Base-by-base conservation (phyloP, 2,797 vertebrate genomes). In the Acipenser oxyrinchus region DNA sequence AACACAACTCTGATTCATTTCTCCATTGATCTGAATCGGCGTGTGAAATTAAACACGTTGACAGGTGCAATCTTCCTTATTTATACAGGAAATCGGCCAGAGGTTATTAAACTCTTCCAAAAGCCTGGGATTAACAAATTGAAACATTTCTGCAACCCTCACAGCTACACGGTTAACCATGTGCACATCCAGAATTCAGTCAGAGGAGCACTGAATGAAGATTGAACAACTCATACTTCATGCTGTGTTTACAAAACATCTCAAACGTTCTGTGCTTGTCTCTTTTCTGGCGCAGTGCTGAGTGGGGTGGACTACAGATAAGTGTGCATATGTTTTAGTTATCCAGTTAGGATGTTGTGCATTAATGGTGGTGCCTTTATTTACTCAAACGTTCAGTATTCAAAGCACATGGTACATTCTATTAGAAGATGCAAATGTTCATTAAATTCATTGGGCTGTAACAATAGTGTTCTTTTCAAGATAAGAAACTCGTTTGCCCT, bases 41-140 rank as follows among this genome's bases (percentile, higher is more conserved):
- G 77, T 84, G 80, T 84, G 84, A 87, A 86, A 88, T 85, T 76
- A 77, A 82, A 83, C 80, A 74, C 48, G 49, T 73, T 79, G 73
- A 71, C 73, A 68, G 53, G 65, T 75, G 77, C 73, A 71, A 65
- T 75, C 72, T 76, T 74, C 73, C 72, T 74, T 74, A 79, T 79
- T 78, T 82, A 79, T 77, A 74, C 55, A 51, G 55, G 49, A 64
- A 69, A 60, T 57, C 48, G 18, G 63, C 23, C 68, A 71, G 75
- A 73, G 66, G 72, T 65, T 70, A 64, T 70, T 72, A 13, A 66
- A 68, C 59, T 65, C 10, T 63, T 61, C 60, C 55, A 52, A 11
- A 18, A 10, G 66, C 23, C 64, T 69, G 60, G 62, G 68, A 66
- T 65, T 66, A 51, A 67, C 15, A 62, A 70, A 59, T 55, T 9